phyloP scores from a whole-genome alignment of 2,888 invertebrate species.

The Chromoteleia sp. region DNA sequence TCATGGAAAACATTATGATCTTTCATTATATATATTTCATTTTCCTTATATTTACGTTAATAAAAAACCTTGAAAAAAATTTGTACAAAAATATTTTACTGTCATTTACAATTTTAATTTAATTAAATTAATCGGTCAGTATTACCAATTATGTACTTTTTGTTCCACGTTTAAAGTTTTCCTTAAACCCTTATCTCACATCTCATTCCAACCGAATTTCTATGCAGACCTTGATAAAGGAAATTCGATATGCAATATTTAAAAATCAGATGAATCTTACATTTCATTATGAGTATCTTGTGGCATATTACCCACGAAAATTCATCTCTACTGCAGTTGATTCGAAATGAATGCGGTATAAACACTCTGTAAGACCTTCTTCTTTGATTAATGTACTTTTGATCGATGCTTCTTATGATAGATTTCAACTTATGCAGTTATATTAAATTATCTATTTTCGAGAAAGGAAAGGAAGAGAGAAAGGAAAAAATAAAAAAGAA shows the following conservation, averaged over 20 bases:
- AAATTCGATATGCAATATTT: slow-evolving; percentile 53
- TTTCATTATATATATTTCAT: too few relatives aligned
- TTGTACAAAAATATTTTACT: too few relatives aligned
- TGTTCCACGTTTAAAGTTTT: neutral
- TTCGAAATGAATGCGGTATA: slow-evolving; percentile 42
- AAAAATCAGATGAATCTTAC: slow-evolving; percentile 53
- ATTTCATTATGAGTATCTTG: slow-evolving; percentile 54
- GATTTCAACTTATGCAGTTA: slow-evolving; percentile 2
- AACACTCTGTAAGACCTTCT: slow-evolving; percentile 26
- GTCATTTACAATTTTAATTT: too few relatives aligned
- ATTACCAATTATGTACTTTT: too few relatives aligned
- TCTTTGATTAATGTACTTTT: slow-evolving; percentile 17
- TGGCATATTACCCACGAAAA: slow-evolving; percentile 50
- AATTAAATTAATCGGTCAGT: too few relatives aligned
- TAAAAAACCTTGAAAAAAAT: too few relatives aligned
- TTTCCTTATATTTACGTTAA: too few relatives aligned
- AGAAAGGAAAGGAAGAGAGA: neutral
- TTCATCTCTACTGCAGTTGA: slow-evolving; percentile 42
- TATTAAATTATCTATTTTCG: neutral
- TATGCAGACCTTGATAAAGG: slow-evolving; percentile 41
- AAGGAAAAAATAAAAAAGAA: too few relatives aligned
- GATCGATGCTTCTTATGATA: neutral
- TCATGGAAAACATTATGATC: too few relatives aligned
- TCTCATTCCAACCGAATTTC: slow-evolving; percentile 10
- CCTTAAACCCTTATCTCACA: neutral